Conservation (phyloP, 2,888 invertebrate species). For the Ormyrus labotus region DNA sequence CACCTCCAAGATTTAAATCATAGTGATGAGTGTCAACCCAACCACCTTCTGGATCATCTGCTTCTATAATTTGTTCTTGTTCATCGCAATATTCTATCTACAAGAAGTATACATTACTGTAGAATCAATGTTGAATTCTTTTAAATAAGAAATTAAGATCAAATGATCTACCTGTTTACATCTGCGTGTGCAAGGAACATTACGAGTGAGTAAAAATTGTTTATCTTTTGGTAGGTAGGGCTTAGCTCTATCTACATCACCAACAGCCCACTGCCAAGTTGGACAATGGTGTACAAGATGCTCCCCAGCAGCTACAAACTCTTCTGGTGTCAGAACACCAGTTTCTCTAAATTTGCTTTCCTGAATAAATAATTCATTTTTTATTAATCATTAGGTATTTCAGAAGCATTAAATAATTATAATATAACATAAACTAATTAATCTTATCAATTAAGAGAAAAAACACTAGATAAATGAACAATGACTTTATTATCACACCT, state of each 20-base stretch:
- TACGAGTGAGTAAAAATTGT: conserved; percentile 97
- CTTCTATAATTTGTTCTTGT: conserved; percentile 94
- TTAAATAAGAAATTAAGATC: not conserved
- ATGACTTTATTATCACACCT: conserved; percentile 79
- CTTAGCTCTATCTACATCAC: conserved; percentile 92
- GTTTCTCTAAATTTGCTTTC: conserved; percentile 98
- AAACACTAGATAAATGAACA: conserved; percentile 42
- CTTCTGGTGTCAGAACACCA: conserved; percentile 98
- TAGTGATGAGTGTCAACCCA: conserved; percentile 99
- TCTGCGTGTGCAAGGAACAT: conserved; percentile 96
- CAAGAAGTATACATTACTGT: not conserved
- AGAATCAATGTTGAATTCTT: conserved; percentile 1
- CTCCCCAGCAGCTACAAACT: conserved; percentile 98
- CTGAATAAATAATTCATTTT: conserved; percentile 76
- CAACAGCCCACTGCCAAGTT: conserved; percentile 98
- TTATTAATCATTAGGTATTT: not conserved
- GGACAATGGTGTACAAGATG: conserved; percentile 99
- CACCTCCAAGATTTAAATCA: conserved; percentile 80
- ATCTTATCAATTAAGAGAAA: conserved; percentile 29
- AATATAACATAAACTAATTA: not conserved
- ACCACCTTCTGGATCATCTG: conserved; percentile 90
- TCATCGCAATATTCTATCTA: conserved; percentile 94
- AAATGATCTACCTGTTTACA: conserved; percentile 86
- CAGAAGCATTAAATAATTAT: conserved; percentile 1
- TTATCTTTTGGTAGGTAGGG: conserved; percentile 95